Percentiles rank a stretch among this genome's conserved stretches.
These are phyloP conservation scores for Dipus sagitta DNA, from an alignment of 2,797 vertebrate genomes.

Conservation along the genomic window DNA sequence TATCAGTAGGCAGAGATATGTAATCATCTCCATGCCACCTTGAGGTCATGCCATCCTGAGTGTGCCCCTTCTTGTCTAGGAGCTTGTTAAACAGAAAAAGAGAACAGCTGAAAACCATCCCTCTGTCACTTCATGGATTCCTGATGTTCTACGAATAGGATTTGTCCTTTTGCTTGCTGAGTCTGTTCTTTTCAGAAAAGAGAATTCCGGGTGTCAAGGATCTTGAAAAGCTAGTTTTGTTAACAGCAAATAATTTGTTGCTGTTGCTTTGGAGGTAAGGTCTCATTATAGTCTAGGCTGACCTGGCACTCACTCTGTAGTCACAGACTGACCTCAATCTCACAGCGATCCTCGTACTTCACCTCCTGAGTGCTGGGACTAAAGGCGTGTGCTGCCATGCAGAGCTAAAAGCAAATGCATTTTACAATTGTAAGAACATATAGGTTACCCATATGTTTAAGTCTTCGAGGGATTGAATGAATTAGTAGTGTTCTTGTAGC, in stretches of 20 bases:
- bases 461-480: constrained; percentile 7
- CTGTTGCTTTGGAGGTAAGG: too few relatives aligned
- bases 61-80: background rate
- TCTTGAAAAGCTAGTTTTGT: constrained; percentile 48
- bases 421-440: background rate
- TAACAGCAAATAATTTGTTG: constrained; percentile 46
- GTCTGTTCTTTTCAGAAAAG: background rate
- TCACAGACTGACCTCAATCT: too few relatives aligned
- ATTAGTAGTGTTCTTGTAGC: background rate
- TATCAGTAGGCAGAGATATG: background rate
- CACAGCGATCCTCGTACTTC: too few relatives aligned
- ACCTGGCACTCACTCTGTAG: too few relatives aligned
- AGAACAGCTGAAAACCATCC: background rate
- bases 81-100: background rate
- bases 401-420: constrained; percentile 27
- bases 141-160: background rate
- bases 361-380: too few relatives aligned
- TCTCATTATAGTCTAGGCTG: too few relatives aligned
- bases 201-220: background rate
- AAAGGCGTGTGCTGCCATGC: too few relatives aligned
- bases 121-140: background rate
- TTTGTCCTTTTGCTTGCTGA: background rate
- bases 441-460: background rate
- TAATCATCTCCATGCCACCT: background rate
- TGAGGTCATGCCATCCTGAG: too few relatives aligned